A percentile compares a stretch with the other conserved stretches of the same genome.
phyloP scores from a whole-genome alignment of 2,888 invertebrate species.

The Stenodera caucasica region DNA sequence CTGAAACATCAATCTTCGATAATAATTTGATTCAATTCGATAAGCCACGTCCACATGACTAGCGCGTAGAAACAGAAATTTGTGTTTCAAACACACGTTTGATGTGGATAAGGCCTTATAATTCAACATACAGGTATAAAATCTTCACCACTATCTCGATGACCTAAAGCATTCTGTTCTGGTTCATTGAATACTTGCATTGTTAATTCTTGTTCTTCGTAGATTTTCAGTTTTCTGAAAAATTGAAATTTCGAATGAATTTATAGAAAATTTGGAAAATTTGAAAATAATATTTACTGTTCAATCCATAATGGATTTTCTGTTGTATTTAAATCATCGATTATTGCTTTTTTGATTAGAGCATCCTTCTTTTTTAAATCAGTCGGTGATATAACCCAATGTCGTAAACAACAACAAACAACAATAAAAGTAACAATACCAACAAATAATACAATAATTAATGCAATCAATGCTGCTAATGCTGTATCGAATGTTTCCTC shows the following conservation, averaged over 20 bases:
- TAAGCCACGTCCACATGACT: too few species aligned
- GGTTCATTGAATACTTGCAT: conserved; percentile 90
- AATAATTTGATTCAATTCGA: conserved; percentile 1
- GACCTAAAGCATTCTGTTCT: conserved; percentile 58
- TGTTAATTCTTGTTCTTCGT: conserved; percentile 89
- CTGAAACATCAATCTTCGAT: conserved; percentile 50
- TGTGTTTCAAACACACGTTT: too few species aligned
- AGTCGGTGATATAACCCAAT: conserved; percentile 84
- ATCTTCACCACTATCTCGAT: conserved; percentile 57
- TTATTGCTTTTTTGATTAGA: conserved; percentile 77
- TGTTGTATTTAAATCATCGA: conserved; percentile 84
- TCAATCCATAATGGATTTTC: conserved; percentile 94
- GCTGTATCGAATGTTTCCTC: conserved; percentile 85
- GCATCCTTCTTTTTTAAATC: conserved; percentile 82
- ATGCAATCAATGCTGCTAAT: conserved; percentile 80
- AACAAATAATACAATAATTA: conserved; percentile 81
- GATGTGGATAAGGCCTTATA: too few species aligned
- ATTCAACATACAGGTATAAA: conserved; percentile 54
- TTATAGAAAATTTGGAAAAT: not conserved
- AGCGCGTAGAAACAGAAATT: too few species aligned
- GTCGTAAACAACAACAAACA: conserved; percentile 84
- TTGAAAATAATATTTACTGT: conserved; percentile 63
- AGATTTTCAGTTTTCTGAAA: conserved; percentile 77
- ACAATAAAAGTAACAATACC: conserved; percentile 85
- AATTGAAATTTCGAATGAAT: conserved; percentile 19